Percentiles rank a stretch among this genome's conserved stretches.
Evolutionary conservation across 2,797 vertebrate genomes (phyloP).

Genomic region (Cuniculus paca): DNA sequence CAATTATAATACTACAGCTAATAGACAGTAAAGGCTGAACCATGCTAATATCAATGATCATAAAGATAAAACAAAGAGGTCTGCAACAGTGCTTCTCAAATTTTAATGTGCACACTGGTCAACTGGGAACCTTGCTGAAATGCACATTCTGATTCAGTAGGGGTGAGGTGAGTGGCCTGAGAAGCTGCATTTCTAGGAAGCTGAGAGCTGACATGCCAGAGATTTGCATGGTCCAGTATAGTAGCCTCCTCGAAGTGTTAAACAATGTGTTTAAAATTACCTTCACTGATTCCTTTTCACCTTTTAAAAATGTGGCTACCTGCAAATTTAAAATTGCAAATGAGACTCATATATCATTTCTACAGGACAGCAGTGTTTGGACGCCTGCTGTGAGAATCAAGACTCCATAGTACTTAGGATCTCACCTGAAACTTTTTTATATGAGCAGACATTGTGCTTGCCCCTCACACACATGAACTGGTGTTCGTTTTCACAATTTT

Average conservation of each 20-base stretch:
- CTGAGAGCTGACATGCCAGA: neutral
- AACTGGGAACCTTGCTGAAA: neutral
- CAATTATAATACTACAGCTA: neutral
- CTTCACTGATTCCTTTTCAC: neutral
- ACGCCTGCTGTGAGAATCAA: neutral
- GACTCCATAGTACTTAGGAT: neutral
- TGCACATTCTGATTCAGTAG: neutral
- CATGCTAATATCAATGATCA: neutral
- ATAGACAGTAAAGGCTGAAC: neutral
- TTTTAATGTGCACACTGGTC: neutral
- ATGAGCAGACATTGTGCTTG: neutral
- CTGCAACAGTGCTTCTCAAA: neutral
- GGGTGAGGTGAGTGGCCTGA: neutral
- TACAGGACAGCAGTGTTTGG: neutral
- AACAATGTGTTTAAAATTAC: neutral
- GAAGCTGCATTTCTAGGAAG: neutral
- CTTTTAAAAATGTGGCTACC: neutral
- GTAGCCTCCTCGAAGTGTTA: neutral
- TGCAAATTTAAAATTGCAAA: neutral
- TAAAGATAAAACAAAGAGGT: neutral
- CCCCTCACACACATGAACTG: neutral
- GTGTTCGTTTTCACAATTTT: neutral
- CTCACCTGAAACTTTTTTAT: neutral
- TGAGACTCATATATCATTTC: neutral
- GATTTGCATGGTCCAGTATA: rapidly evolving